Evolutionary conservation across 2,888 invertebrate species (phyloP).

Genomic region (Philereme vetulata): DNA sequence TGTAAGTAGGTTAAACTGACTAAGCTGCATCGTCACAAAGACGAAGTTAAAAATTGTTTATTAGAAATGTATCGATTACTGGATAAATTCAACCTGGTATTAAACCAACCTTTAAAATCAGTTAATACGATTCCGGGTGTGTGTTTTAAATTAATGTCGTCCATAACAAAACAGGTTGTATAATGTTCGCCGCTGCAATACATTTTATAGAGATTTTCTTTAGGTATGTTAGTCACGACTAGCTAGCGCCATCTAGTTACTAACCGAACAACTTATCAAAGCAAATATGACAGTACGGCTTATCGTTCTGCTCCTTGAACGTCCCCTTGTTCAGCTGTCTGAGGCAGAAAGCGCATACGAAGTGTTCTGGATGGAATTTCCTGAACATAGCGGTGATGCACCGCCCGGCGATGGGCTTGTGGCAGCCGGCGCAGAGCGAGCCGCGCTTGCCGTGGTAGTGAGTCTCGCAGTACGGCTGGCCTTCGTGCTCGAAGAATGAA

Average conservation of each 20-base stretch:
- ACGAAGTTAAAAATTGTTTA: too few relatives aligned
- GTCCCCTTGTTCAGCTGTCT: conserved; percentile 99
- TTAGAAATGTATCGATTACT: too few relatives aligned
- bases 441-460: conserved; percentile 99
- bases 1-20: too few relatives aligned
- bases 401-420: conserved; percentile 97
- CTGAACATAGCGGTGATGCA: conserved; percentile 99
- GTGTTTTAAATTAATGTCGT: too few relatives aligned
- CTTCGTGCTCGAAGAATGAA: conserved; percentile 99
- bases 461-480: conserved; percentile 98
- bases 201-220: too few relatives aligned
- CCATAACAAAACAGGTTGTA: too few relatives aligned
- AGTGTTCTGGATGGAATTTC: conserved; percentile 99
- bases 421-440: conserved; percentile 98
- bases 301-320: conserved; percentile 99
- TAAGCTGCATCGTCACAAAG: too few relatives aligned
- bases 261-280: conserved; percentile 98
- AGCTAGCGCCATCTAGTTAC: conserved; percentile 23
- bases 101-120: too few relatives aligned
- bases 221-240: not conserved
- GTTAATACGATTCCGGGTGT: too few relatives aligned
- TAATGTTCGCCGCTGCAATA: too few relatives aligned
- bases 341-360: conserved; percentile 99
- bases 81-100: too few relatives aligned
- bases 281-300: conserved; percentile 99